Conservation (phyloP, 2,113 vertebrate species). For the Serinus canaria region DNA sequence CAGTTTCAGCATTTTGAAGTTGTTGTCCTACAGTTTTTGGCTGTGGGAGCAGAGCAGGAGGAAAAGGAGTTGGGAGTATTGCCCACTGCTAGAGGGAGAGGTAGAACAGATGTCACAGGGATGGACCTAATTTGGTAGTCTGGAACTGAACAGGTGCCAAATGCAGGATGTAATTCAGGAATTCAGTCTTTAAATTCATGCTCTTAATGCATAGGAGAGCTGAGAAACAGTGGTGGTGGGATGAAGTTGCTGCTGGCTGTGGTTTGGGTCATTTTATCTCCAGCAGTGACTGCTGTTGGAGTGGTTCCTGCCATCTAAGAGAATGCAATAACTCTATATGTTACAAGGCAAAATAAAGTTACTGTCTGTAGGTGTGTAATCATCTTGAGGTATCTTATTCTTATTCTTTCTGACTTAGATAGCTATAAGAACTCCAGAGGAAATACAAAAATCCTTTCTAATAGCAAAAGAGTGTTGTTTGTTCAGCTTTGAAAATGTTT, state of each 20-base stretch:
- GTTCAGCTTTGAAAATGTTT: neutral
- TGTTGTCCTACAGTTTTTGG: neutral
- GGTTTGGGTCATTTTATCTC: neutral
- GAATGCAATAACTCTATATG: neutral
- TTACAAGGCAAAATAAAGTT: neutral
- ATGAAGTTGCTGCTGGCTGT: neutral
- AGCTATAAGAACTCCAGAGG: neutral
- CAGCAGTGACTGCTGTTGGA: neutral
- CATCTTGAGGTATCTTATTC: neutral
- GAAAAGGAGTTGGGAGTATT: neutral
- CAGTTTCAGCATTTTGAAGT: neutral
- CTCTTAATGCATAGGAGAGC: neutral
- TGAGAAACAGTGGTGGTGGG: neutral
- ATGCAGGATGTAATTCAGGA: neutral
- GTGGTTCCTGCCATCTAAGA: neutral
- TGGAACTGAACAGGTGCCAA: neutral
- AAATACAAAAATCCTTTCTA: neutral
- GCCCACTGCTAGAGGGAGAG: neutral
- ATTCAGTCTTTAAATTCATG: neutral
- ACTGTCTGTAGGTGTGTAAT: neutral
- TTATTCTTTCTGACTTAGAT: neutral
- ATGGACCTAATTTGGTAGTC: neutral
- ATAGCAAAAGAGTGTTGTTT: neutral
- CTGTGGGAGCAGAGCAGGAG: neutral
- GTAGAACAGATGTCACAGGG: neutral